Evolutionary conservation across 2,888 invertebrate genomes (phyloP).

Genomic region (Pollenia griseotomentosa): DNA sequence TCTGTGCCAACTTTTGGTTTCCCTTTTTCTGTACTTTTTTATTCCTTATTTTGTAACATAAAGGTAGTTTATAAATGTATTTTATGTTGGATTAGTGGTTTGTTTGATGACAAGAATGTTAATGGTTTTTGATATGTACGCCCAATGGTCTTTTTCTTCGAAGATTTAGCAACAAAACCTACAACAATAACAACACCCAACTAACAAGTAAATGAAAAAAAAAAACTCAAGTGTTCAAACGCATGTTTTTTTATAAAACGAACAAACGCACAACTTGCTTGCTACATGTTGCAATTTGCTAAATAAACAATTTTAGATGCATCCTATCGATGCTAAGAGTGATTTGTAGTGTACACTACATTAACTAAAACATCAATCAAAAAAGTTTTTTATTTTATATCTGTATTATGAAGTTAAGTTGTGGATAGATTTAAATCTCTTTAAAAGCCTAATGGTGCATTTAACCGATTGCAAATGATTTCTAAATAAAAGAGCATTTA

Average conservation of each 20-base stretch:
- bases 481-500: background rate
- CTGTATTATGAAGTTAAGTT: background rate
- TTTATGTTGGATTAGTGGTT: constrained; percentile 66
- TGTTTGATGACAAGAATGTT: constrained; percentile 79
- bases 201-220: background rate
- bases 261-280: constrained; percentile 1
- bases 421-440: constrained; percentile 21
- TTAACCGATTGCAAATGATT: background rate
- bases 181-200: constrained; percentile 27
- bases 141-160: constrained; percentile 67
- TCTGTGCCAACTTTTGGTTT: constrained; percentile 63
- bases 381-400: background rate
- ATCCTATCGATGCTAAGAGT: background rate
- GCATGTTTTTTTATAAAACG: constrained; percentile 19
- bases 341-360: constrained; percentile 36
- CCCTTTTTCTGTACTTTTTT: background rate
- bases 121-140: constrained; percentile 79
- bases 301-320: background rate
- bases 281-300: constrained; percentile 14
- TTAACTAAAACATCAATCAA: constrained; percentile 40
- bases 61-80: constrained; percentile 51
- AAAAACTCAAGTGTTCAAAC: constrained; percentile 32
- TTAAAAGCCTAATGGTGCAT: constrained; percentile 13
- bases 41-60: constrained; percentile 17
- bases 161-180: constrained; percentile 25